These are phyloP conservation scores for Solea senegalensis DNA, from an alignment of 2,113 vertebrate species.

Conservation along the genomic window DNA sequence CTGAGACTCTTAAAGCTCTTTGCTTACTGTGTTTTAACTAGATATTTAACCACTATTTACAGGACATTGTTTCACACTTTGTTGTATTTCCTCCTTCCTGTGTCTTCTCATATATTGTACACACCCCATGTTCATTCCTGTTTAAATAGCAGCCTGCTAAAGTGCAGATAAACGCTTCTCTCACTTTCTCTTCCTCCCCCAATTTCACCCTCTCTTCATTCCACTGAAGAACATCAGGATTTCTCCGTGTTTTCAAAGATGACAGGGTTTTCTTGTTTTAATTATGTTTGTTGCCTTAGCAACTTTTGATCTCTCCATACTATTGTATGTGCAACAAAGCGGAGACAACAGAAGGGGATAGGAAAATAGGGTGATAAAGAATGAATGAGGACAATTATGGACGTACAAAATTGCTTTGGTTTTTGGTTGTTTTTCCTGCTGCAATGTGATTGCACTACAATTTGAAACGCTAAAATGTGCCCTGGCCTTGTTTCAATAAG, in stretches of 20 bases:
- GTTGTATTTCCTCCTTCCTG: background rate
- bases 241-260: constrained; percentile 2
- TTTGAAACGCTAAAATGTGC: background rate
- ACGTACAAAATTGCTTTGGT: constrained; percentile 8
- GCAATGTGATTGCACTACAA: background rate
- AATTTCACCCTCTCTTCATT: background rate
- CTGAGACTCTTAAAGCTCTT: background rate
- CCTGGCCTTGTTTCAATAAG: background rate
- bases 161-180: constrained; percentile 29
- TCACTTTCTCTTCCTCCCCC: background rate
- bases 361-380: constrained; percentile 23
- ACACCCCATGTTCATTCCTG: constrained; percentile 1
- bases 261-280: constrained; percentile 7
- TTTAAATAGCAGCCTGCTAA: constrained; percentile 30
- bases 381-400: constrained; percentile 28
- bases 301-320: constrained; percentile 56
- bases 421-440: constrained; percentile 20
- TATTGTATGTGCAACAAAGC: constrained; percentile 35
- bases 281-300: constrained; percentile 55
- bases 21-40: too few relatives aligned
- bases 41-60: background rate
- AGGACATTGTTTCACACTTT: too few relatives aligned
- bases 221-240: constrained; percentile 15
- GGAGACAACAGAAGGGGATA: background rate
- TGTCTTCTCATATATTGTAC: background rate